A percentile compares a stretch with the other conserved stretches of the same genome.
Conservation (phyloP, 2,888 invertebrate genomes). For the Caenorhabditis macrosperma region DNA sequence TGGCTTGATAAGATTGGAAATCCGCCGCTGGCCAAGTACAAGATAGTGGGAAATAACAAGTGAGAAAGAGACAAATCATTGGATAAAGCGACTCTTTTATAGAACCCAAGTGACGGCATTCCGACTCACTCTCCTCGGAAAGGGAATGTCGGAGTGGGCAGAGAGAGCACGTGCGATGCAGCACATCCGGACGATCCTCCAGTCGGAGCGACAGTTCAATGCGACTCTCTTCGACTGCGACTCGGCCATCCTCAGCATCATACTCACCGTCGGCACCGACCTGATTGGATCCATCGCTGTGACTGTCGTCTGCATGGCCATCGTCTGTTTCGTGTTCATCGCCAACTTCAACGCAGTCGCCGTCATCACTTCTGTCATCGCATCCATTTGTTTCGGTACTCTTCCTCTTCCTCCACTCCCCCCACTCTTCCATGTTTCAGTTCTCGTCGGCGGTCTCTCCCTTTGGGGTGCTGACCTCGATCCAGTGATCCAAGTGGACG, state of each 20-base stretch:
- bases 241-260: conserved; percentile 74
- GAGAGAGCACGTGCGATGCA: conserved; percentile 71
- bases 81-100: not conserved
- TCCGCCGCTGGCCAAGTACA: conserved; percentile 73
- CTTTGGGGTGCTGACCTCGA: conserved; percentile 79
- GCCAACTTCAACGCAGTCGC: conserved; percentile 72
- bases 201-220: conserved; percentile 70
- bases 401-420: not conserved
- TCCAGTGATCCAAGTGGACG: conserved; percentile 78
- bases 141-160: conserved; percentile 79
- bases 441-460: conserved; percentile 75
- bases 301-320: conserved; percentile 77
- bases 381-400: conserved; percentile 77
- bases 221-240: conserved; percentile 78
- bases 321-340: conserved; percentile 78
- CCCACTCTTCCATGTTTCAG: conserved; percentile 69
- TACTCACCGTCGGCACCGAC: conserved; percentile 71
- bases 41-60: conserved; percentile 22
- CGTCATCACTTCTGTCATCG: conserved; percentile 74
- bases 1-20: conserved; percentile 73
- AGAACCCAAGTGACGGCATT: conserved; percentile 63
- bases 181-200: conserved; percentile 56
- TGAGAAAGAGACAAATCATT: conserved; percentile 1
- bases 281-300: conserved; percentile 74
- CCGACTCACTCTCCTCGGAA: conserved; percentile 74